Base-by-base conservation (phyloP, 1,140 invertebrate species). In the Leguminivora glycinivorella region DNA sequence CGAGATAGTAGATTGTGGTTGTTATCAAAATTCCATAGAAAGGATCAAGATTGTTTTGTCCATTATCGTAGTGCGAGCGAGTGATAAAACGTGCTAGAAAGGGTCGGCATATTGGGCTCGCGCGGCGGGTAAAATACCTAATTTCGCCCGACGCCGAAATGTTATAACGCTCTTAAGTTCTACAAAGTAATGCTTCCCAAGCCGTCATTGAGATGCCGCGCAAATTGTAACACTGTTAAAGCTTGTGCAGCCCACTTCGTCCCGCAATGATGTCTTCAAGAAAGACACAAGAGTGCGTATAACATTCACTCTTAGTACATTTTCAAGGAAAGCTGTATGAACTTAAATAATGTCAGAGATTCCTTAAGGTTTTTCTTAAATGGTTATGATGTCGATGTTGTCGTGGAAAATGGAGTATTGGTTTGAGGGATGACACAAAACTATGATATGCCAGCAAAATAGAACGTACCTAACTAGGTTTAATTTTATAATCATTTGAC, bases 191-290 rank as follows among this genome's bases (percentile, higher is more conserved):
- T 63, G 34, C 58, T 63, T 63, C 6, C 29, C 25, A 63, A 29
- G 25, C 14, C 1, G 26, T 34, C 24, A 31, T 63, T 63, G 25
- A 63, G 58, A 63, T 63, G 25, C 58, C 58, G 58, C n/a, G 26
- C 58, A 63, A 31, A 63, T 60, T 31, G 56, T 58, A 12, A 29
- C n/a, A 26, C 10, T 14, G 14, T 63, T 63, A 31, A 60, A 29
- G 25, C 58, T 29, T 58, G 56, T 26, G 5, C 12, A 31, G 58
- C 26, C 58, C 14, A 63, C 58, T 63, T 63, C 14, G 43, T 22
- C 47, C 47, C 17, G n/a, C 19, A n/a, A 43, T 9, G 34, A 43
- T 9, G 3, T 9, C 19, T 22, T 52, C 7, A 22, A 52, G 19
- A 52, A 52, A 22, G 47, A 10, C 19, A 52, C 14, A 52, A 22